Evolutionary conservation across 2,888 invertebrate genomes (phyloP), one percentile per base, ranked within the genome.

Genomic region (Serripes groenlandicus): DNA sequence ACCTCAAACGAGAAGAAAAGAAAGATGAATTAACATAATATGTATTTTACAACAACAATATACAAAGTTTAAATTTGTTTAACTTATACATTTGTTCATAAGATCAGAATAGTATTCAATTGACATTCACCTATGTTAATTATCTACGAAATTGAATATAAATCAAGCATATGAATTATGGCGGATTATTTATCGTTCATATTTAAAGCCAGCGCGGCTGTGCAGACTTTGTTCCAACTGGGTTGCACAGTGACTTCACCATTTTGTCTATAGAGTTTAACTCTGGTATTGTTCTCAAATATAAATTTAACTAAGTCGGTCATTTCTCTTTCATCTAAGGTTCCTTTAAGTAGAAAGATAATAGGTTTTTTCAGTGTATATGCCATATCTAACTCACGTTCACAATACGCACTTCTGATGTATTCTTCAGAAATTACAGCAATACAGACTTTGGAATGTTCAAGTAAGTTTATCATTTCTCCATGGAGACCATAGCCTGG

Each of bases 381-480:
- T 7, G 70, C 70, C 30, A 52, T 26, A 26, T 70, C 54, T 15
- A 70, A 18, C 34, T 70, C 70, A 3, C 1, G 9, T 32, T n/a
- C 1, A 52, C 70, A 70, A 52, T 54, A 70, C 21, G 30, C n/a
- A 49, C 70, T 70, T 11, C 30, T 28, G 52, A 49, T 52, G 30
- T 30, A 70, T 4, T 70, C 30, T 21, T 49, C 52, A 9, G 70
- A 52, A 1, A 70, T 23, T 26, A 70, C 9, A n/a, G 54, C 49
- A 4, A 70, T n/a, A 30, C 30, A 64, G 21, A 64, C 64, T 32
- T 34, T 34, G 18, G 64, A 64, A 9, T 18, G 1, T 15, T 32
- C 3, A 28, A 64, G 30, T 18, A 30, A 64, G 1, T 34, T 9
- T 7, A 64, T 64, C 21, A 64, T 32, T 32, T 64, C 64, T 1